Percentiles rank a stretch among this genome's conserved stretches.
Evolutionary conservation across 2,797 vertebrate species (phyloP).

Genomic region (Sebastes umbrosus): DNA sequence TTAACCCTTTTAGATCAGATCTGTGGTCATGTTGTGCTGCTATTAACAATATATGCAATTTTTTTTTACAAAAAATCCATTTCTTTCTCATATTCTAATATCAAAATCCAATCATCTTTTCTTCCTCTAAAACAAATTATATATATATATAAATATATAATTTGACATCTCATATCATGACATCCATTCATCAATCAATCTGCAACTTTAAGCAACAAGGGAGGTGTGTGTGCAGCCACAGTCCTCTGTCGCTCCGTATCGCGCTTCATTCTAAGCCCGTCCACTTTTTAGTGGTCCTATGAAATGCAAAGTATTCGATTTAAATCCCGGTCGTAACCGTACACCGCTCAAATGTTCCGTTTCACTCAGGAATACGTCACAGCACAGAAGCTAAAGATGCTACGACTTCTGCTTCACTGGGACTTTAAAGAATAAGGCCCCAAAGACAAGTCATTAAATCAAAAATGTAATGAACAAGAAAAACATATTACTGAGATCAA

Average conservation of each 20-base stretch:
- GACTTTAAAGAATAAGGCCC: background rate
- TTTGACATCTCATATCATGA: no score
- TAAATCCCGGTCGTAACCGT: background rate
- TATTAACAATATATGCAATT: no score
- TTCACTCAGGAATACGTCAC: background rate
- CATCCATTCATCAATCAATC: no score
- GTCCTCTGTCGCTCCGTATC: background rate
- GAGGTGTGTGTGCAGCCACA: background rate
- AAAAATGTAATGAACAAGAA: background rate
- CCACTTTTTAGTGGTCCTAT: background rate
- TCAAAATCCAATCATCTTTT: no score
- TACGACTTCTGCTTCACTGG: background rate
- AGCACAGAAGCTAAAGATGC: background rate
- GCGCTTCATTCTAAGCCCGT: background rate
- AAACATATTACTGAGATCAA: background rate
- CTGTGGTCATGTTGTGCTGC: background rate
- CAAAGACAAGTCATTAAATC: background rate
- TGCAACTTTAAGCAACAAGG: no score
- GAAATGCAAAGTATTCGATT: background rate
- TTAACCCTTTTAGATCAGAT: background rate
- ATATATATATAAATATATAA: no score
- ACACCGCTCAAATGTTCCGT: rapidly evolving
- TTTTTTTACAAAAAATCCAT: no score
- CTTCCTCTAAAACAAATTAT: no score
- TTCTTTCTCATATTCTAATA: no score